These are phyloP conservation scores for Oscheius sp. DNA, from an alignment of 2,888 invertebrate genomes.

Conservation along the genomic window DNA sequence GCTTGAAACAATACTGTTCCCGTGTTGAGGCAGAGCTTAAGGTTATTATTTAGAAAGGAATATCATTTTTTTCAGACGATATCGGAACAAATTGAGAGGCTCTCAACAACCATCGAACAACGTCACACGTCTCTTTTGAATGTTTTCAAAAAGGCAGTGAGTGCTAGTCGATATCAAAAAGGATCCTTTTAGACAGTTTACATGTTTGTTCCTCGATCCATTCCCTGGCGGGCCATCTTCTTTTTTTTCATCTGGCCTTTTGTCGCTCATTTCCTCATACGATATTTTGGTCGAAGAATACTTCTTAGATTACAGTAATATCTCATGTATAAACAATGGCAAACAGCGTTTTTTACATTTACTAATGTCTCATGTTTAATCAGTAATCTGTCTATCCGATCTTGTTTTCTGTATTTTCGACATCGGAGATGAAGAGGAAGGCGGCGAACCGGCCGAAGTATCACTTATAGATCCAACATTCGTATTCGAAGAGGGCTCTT, in stretches of 20 bases:
- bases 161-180: background rate
- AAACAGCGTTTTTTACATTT: background rate
- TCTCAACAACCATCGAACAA: slow-evolving; percentile 39
- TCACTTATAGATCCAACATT: background rate
- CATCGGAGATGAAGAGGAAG: background rate
- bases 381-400: background rate
- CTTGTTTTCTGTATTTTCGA: too few relatives aligned
- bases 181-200: slow-evolving; percentile 37
- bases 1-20: background rate
- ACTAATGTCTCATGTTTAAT: background rate
- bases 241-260: slow-evolving; percentile 51
- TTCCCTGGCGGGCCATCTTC: slow-evolving; percentile 37
- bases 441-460: background rate
- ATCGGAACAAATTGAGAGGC: slow-evolving; percentile 38
- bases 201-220: slow-evolving; percentile 37
- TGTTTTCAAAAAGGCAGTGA: slow-evolving; percentile 40
- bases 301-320: too few relatives aligned
- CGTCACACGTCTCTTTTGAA: slow-evolving; percentile 36
- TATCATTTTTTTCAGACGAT: slow-evolving; percentile 21
- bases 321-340: too few relatives aligned
- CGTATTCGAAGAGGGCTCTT: background rate
- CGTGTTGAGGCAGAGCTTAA: slow-evolving; percentile 10
- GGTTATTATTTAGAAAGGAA: background rate
- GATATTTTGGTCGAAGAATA: too few relatives aligned
- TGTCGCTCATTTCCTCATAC: slow-evolving; percentile 38